Base-by-base conservation (phyloP, 1,140 invertebrate species). In the Tenebrio molitor region DNA sequence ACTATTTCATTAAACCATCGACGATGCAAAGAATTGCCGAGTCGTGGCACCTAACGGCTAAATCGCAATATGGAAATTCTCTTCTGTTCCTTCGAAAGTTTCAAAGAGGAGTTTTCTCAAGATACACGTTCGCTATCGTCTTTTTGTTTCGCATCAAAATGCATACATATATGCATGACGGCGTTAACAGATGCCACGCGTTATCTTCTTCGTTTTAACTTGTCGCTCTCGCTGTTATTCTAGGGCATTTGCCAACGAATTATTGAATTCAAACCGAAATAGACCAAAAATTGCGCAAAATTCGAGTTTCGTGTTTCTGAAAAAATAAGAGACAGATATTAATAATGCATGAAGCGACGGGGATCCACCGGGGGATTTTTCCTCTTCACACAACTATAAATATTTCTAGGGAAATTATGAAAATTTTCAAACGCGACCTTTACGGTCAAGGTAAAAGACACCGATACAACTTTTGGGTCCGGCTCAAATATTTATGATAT, bases 101-200 rank as follows among this genome's bases (percentile, higher is more conserved):
- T 58, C 50, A 58, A 58, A 58, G 50, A 58, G 50, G n/a, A 58
- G 15, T 58, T 58, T 58, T 58, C 50, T 5, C 23, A 29, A 58
- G 21, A 58, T 58, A 58, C 25, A 29, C 25, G 25, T 3, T n/a
- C 19, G 50, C 50, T 2, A 39, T n/a, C n/a, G n/a, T 39, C 36
- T 39, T 39, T 23, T 23, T 58, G 50, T 23, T 58, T 58, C n/a
- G 23, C 7, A 58, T 29, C 50, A 58, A 58, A 50, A 50, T 50
- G 44, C 23, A 58, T 53, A 53, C 46, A 53, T 58, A 58, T 58
- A 58, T 58, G 50, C 50, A 58, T 58, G 50, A 58, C 50, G 21
- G 23, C 50, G 46, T 53, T 53, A 53, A 53, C 46, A 53, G 46
- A 53, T 53, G 50, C 50, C 50, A 29, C 50, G 15, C 12, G 50